Conservation (phyloP, 2,113 vertebrate species). For the Meriones unguiculatus region DNA sequence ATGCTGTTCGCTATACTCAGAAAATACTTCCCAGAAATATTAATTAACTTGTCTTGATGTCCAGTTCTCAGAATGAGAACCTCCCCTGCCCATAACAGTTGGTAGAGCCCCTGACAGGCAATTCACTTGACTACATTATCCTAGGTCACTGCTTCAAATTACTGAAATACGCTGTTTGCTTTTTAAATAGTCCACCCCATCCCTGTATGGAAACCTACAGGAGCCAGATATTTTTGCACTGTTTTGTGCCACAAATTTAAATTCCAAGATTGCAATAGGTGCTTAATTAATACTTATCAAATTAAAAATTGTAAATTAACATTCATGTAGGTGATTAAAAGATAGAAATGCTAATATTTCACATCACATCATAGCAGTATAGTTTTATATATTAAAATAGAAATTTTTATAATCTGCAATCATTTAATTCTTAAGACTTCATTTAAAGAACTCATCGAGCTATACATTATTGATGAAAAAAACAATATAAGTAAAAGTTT, state of each 20-base stretch:
- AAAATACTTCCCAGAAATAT: slow-evolving; percentile 4
- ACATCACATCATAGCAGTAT: not conserved
- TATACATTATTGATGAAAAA: not conserved
- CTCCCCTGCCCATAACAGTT: not conserved
- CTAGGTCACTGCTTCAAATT: not conserved
- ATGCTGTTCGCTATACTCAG: not conserved
- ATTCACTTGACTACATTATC: not conserved
- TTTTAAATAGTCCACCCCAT: not conserved
- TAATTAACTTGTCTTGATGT: not conserved
- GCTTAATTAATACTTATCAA: not conserved
- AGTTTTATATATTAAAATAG: not conserved
- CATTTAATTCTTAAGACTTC: slow-evolving; percentile 35
- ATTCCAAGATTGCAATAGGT: not conserved
- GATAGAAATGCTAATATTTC: slow-evolving; percentile 2
- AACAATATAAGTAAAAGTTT: not conserved
- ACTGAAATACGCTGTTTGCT: not conserved
- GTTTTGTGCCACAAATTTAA: not conserved
- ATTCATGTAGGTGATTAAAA: not conserved
- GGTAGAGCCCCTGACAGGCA: not conserved
- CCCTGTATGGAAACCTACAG: not conserved
- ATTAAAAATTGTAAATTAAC: slow-evolving; percentile 23
- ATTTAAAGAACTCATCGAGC: not conserved
- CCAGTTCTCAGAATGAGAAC: not conserved
- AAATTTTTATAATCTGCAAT: slow-evolving; percentile 21
- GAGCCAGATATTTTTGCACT: not conserved